Conservation (phyloP, 2,113 vertebrate species). For the Tautogolabrus adspersus region DNA sequence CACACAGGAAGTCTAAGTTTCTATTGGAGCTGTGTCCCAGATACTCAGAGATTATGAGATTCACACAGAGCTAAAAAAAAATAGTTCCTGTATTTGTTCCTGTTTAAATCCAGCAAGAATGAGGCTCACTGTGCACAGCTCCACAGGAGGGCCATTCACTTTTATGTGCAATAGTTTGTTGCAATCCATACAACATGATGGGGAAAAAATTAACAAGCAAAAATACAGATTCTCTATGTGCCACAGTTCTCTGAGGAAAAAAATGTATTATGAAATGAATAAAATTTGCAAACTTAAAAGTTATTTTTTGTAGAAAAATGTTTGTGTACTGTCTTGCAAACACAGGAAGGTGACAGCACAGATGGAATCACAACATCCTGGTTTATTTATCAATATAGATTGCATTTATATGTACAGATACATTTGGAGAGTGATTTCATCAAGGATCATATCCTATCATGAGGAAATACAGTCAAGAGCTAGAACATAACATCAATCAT, state of each 20-base stretch:
- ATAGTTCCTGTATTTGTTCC: constrained; percentile 44
- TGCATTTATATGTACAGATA: constrained; percentile 76
- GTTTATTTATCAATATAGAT: constrained; percentile 83
- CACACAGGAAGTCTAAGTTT: constrained; percentile 48
- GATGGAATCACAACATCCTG: constrained; percentile 51
- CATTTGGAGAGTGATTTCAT: constrained; percentile 30
- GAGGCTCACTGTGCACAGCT: constrained; percentile 66
- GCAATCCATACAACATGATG: constrained; percentile 64
- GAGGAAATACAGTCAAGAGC: constrained; percentile 28
- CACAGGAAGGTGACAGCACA: constrained; percentile 1
- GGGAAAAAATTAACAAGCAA: constrained; percentile 73
- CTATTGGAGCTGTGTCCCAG: constrained; percentile 26
- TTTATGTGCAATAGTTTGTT: constrained; percentile 75
- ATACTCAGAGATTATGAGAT: constrained; percentile 39
- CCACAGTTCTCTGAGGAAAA: constrained; percentile 76
- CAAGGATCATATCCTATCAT: constrained; percentile 30
- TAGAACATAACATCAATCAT: constrained; percentile 26
- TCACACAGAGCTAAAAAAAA: constrained; percentile 33
- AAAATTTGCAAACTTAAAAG: constrained; percentile 78
- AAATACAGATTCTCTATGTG: constrained; percentile 79
- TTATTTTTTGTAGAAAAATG: neutral
- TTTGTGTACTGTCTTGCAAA: constrained; percentile 7
- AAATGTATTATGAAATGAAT: constrained; percentile 79
- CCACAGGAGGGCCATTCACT: constrained; percentile 60
- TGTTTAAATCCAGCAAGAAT: constrained; percentile 63